Percentiles rank a stretch among this genome's conserved stretches.
Evolutionary conservation across 2,113 vertebrate genomes (phyloP).

Genomic region (Sinocyclocheilus maitianheensis): DNA sequence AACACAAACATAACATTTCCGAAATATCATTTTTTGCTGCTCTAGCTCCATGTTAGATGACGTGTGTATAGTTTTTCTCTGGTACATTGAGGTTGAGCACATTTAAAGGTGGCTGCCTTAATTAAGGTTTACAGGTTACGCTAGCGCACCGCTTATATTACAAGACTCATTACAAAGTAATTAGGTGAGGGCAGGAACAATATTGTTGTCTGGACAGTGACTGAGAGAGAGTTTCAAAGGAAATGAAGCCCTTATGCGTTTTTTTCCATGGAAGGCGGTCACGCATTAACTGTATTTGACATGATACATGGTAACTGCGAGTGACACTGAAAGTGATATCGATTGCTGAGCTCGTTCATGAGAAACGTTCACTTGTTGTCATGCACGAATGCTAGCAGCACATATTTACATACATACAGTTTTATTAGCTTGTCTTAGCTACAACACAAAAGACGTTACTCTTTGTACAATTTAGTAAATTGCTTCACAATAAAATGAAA

Average conservation of each 20-base stretch:
- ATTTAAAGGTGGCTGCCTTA: conserved; percentile 73
- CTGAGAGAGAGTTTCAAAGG: conserved; percentile 59
- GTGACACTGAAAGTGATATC: background rate
- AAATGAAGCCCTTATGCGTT: conserved; percentile 47
- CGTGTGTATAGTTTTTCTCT: background rate
- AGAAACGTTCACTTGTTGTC: background rate
- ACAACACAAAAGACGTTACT: too few species aligned
- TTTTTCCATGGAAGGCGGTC: conserved; percentile 19
- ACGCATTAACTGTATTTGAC: conserved; percentile 24
- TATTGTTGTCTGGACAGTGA: conserved; percentile 73
- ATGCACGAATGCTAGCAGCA: background rate
- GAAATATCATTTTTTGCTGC: background rate
- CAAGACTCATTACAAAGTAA: conserved; percentile 73
- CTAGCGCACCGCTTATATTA: conserved; percentile 72
- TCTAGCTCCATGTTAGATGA: background rate
- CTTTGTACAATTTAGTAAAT: too few species aligned
- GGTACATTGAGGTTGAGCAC: conserved; percentile 46
- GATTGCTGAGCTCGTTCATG: background rate
- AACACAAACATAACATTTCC: background rate
- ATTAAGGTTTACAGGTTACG: conserved; percentile 77
- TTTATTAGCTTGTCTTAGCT: background rate
- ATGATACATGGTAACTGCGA: background rate
- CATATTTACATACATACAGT: background rate
- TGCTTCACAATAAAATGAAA: too few species aligned
- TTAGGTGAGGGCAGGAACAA: conserved; percentile 70